Evolutionary conservation across 2,797 vertebrate species (phyloP).

Genomic region (Peromyscus aztecus): DNA sequence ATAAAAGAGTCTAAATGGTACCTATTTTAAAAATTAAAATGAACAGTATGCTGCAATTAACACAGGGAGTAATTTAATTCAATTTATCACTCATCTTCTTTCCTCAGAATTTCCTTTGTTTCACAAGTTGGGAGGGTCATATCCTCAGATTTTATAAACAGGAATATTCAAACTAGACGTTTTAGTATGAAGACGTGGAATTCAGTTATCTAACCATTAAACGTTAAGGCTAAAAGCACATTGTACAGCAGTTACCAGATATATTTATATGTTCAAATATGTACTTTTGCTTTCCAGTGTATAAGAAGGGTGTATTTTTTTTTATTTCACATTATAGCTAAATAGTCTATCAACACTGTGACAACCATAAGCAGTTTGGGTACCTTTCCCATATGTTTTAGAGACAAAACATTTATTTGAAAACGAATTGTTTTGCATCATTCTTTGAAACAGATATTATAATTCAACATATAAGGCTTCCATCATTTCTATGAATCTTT

Average conservation of each 20-base stretch:
- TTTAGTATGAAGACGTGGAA: conserved; percentile 28
- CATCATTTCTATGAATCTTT: conserved; percentile 33
- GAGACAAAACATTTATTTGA: conserved; percentile 14
- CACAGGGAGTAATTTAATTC: neutral
- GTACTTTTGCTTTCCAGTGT: conserved; percentile 2
- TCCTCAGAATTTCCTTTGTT: conserved; percentile 11
- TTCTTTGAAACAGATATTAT: neutral
- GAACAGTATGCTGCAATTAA: neutral
- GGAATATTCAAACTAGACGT: neutral
- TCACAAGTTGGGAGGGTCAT: neutral
- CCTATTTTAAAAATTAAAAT: conserved; percentile 13
- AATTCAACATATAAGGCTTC: neutral
- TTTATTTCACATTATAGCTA: neutral
- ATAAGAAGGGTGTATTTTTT: neutral
- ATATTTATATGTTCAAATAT: neutral
- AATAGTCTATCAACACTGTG: neutral
- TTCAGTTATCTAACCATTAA: neutral
- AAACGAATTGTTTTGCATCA: conserved; percentile 47
- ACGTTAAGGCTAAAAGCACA: neutral
- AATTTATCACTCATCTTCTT: neutral
- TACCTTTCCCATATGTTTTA: neutral
- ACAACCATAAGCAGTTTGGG: neutral
- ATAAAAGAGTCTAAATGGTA: conserved; percentile 18
- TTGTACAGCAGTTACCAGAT: neutral
- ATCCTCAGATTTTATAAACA: conserved; percentile 12